Base-by-base conservation (phyloP, 2,888 invertebrate species). In the Noctua janthe region DNA sequence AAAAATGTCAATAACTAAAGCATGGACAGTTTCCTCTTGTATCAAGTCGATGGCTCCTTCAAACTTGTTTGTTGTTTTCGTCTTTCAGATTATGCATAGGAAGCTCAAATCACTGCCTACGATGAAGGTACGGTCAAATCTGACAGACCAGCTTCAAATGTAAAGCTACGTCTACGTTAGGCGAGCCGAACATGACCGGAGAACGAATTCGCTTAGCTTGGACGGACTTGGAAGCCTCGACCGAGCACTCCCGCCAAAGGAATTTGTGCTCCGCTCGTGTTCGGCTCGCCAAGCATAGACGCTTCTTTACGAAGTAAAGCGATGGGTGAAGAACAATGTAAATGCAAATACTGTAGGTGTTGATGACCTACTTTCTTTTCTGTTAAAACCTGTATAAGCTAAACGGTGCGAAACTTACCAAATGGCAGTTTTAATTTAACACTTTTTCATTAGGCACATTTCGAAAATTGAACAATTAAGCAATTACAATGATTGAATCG, bases 351-450 rank as follows among this genome's bases (percentile, higher is more conserved):
- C 11, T 23, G 4, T 23, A 56, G 7, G 11, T 67, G 29, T 51
- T 39, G 5, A 70, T 71, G 20, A n/a, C 49, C 29, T 76, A 64
- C 10, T 71, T 74, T 49, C 6, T 7, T 7, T 35, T 35, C 0
- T 10, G 13, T 23, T 17, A 17, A 66, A 11, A 59, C 8, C 17
- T 10, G 13, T 43, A 23, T 8, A 15, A 20, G 2, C 10, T 39
- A 56, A 62, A 47, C 10, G 47, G 7, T 71, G 70, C n/a, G 56
- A 81, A 81, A 75, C 10, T 20, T 35, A 82, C 49, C 76, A 81
- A 76, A 49, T 71, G 64, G 2, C 71, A 59, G 11, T 6, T 15
- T 20, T 10, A 71, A 64, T 56, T 71, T 49, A 20, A 56, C 49
- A 76, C 70, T 54, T 56, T 82, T 81, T 76, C 29, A 64, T 29